Evolutionary conservation across 2,797 vertebrate genomes (phyloP).

Genomic region (Bradypodion pumilum): DNA sequence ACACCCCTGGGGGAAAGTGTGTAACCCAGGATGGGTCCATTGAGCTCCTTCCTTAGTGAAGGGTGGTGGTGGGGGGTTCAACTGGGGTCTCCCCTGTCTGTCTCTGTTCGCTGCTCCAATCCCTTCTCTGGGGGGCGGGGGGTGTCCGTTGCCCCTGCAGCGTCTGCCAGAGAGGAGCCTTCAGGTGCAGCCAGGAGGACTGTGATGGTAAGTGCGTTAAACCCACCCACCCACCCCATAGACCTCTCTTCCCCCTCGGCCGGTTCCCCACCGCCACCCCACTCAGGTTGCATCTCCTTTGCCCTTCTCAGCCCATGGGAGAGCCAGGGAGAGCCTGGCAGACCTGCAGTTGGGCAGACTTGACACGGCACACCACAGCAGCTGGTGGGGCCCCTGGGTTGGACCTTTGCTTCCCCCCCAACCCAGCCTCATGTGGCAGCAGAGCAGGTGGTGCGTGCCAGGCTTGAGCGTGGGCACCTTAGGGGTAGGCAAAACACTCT

Average conservation of each 20-base stretch:
- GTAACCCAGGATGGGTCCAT: background rate
- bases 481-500: accelerated
- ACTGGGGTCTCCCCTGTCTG: background rate
- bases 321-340: no score
- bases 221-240: no score
- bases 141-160: conserved; percentile 62
- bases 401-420: background rate
- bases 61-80: background rate
- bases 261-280: background rate
- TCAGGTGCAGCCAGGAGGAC: conserved; percentile 77
- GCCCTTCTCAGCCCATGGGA: no score
- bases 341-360: no score
- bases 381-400: background rate
- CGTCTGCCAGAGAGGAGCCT: conserved; percentile 77
- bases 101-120: background rate
- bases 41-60: background rate
- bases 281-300: background rate
- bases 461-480: background rate
- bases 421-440: background rate
- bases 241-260: background rate
- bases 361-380: no score
- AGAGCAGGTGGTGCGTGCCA: background rate
- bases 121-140: no score
- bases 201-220: conserved; percentile 83
- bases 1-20: background rate